phyloP scores from a whole-genome alignment of 2,888 invertebrate species.

The Dorcus hopei region DNA sequence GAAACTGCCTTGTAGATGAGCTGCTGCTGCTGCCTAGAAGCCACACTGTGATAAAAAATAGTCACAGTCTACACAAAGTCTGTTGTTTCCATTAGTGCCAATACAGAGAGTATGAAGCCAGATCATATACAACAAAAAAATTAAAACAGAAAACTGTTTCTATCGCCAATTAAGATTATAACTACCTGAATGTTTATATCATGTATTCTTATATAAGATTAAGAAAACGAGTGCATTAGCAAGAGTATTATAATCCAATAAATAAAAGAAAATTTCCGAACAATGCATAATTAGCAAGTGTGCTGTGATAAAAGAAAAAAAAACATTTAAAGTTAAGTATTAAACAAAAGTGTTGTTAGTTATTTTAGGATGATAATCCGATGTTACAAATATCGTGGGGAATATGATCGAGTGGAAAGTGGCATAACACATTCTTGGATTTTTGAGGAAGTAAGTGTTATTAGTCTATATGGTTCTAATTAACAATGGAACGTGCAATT shows the following conservation, averaged over 20 bases:
- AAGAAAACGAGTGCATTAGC: no score
- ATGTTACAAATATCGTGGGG: not conserved
- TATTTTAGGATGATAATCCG: not conserved
- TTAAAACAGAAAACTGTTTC: no score
- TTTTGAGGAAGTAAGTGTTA: no score
- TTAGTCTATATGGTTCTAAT: no score
- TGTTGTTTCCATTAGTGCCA: conserved; percentile 37
- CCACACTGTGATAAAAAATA: conserved; percentile 38
- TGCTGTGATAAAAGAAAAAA: conserved; percentile 5
- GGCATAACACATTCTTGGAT: no score
- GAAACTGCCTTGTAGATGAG: conserved; percentile 45
- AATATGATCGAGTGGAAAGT: no score
- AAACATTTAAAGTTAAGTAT: not conserved
- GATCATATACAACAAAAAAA: no score
- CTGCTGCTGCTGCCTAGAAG: conserved; percentile 5
- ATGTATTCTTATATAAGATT: no score
- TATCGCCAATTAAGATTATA: no score
- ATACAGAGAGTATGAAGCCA: conserved; percentile 7
- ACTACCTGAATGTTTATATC: no score
- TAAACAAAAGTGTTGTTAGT: conserved; percentile 4
- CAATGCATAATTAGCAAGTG: conserved; percentile 4
- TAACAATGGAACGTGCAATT: no score
- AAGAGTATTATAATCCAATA: no score
- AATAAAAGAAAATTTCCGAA: not conserved
- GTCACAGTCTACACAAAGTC: conserved; percentile 38